Percentiles rank a stretch among this genome's conserved stretches.
Evolutionary conservation across 2,797 vertebrate species (phyloP).

Genomic region (Enteromius paludinosus): DNA sequence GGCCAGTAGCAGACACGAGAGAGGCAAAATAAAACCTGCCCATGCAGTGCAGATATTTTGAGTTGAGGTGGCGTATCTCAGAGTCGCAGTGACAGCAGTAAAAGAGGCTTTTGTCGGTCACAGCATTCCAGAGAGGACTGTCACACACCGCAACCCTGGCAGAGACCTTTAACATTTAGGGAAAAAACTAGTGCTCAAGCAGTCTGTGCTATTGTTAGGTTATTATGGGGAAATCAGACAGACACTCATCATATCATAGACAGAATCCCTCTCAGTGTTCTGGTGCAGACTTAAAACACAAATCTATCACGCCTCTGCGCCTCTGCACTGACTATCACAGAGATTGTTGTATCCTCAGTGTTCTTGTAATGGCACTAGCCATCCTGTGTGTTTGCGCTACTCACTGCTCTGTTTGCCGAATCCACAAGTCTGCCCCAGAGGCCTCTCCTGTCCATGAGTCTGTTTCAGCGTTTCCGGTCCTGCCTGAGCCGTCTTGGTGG

Average conservation of each 20-base stretch:
- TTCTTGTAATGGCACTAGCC: no score
- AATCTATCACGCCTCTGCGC: no score
- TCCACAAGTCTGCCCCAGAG: no score
- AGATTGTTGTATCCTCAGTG: no score
- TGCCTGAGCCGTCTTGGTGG: no score
- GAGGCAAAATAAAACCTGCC: conserved; percentile 12
- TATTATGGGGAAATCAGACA: not conserved
- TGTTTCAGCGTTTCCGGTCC: no score
- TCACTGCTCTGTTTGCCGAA: no score
- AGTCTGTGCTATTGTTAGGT: not conserved
- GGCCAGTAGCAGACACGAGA: not conserved
- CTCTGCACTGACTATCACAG: no score
- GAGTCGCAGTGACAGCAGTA: not conserved
- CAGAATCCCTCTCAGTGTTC: not conserved
- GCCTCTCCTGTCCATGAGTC: no score
- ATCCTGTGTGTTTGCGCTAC: no score
- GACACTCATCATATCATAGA: not conserved
- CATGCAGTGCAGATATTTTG: not conserved
- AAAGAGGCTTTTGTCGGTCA: conserved; percentile 15
- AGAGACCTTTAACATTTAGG: conserved; percentile 1
- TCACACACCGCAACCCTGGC: not conserved
- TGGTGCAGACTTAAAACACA: not conserved
- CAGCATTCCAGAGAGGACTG: conserved; percentile 15
- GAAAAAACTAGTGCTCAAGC: not conserved
- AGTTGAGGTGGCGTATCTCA: not conserved